Percentiles rank a stretch among this genome's conserved stretches.
phyloP scores from a whole-genome alignment of 53 echinoderm and acorn worm species.

The Antedon mediterranea region DNA sequence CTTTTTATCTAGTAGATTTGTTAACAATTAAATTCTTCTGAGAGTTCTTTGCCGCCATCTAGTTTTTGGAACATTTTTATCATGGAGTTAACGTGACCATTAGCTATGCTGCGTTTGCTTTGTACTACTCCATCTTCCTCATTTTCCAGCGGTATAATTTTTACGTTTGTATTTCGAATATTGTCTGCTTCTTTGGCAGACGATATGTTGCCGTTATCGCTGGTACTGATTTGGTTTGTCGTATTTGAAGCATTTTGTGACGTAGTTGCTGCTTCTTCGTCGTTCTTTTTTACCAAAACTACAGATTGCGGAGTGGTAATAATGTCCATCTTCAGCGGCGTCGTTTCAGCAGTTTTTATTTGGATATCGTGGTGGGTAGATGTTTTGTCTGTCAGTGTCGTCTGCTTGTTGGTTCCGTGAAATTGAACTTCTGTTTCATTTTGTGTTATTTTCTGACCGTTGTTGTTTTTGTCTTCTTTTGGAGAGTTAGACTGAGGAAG shows the following conservation, averaged over 20 bases:
- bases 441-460: not conserved
- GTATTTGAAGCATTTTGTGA: not conserved
- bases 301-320: not conserved
- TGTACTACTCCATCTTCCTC: not conserved
- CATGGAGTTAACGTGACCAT: not conserved
- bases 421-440: not conserved
- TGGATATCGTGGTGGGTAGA: not conserved
- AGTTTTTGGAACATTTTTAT: not conserved
- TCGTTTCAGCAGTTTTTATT: not conserved
- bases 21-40: not conserved
- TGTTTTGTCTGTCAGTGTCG: not conserved
- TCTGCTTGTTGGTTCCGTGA: not conserved
- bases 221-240: too few relatives aligned
- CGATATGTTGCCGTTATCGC: not conserved
- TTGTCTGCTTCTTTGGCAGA: not conserved
- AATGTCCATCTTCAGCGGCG: not conserved
- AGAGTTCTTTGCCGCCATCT: not conserved
- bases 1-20: too few relatives aligned
- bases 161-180: not conserved
- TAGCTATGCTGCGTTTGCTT: not conserved
- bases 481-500: not conserved
- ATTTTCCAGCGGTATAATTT: not conserved
- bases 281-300: not conserved
- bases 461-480: not conserved
- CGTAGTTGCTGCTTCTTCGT: not conserved